A percentile compares a stretch with the other conserved stretches of the same genome.
phyloP scores from a whole-genome alignment of 2,888 invertebrate species.

The Cosmia pyralina region DNA sequence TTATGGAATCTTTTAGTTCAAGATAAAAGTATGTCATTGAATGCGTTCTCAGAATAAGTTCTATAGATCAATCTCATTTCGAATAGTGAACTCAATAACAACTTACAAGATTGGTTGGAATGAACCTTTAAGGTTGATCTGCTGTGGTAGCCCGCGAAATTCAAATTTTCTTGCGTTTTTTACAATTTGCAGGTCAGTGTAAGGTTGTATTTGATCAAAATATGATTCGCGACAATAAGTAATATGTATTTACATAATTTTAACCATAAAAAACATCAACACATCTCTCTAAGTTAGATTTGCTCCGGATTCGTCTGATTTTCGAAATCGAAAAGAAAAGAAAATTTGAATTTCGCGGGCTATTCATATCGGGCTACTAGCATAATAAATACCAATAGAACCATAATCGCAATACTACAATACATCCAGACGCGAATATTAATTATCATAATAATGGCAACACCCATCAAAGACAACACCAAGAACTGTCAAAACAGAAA shows the following conservation, averaged over 20 bases:
- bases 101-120: not conserved
- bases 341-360: no score
- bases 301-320: no score
- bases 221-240: no score
- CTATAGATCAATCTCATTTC: slow-evolving; percentile 30
- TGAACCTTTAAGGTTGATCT: not conserved
- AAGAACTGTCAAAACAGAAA: slow-evolving; percentile 31
- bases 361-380: not conserved
- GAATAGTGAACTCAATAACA: slow-evolving; percentile 24
- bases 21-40: slow-evolving; percentile 1
- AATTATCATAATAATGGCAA: slow-evolving; percentile 32
- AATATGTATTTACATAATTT: no score
- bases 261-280: no score
- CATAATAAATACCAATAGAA: not conserved
- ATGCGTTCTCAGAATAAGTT: slow-evolving; percentile 14
- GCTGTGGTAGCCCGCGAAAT: no score
- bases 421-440: slow-evolving; percentile 30
- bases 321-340: no score
- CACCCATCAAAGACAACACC: slow-evolving; percentile 42
- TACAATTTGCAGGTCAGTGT: no score
- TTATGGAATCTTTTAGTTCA: not conserved
- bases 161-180: no score
- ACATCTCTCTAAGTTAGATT: no score
- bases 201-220: no score
- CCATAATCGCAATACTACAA: slow-evolving; percentile 15